phyloP scores from a whole-genome alignment of 2,888 invertebrate genomes.

The Ectropis crepuscularia region DNA sequence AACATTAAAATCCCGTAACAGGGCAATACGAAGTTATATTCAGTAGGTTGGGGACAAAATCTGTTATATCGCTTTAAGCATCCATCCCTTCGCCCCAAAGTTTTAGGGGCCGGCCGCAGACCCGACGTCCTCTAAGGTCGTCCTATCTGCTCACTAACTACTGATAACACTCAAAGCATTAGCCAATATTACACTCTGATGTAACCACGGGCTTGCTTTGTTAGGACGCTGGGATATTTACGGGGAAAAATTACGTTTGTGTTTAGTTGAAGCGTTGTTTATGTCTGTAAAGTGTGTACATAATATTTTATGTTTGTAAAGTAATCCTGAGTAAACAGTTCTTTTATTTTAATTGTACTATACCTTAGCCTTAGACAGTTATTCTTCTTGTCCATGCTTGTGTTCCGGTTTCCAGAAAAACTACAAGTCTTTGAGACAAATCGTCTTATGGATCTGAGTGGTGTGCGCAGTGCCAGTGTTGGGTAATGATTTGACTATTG shows the following conservation, averaged over 20 bases:
- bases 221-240: constrained; percentile 14
- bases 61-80: constrained; percentile 68
- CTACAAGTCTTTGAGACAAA: too few species aligned
- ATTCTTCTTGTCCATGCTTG: too few species aligned
- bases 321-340: too few species aligned
- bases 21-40: constrained; percentile 52
- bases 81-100: constrained; percentile 61
- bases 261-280: neutral
- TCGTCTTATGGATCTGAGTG: too few species aligned
- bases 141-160: constrained; percentile 37
- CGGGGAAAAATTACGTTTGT: neutral
- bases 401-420: too few species aligned
- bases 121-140: constrained; percentile 50
- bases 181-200: constrained; percentile 38
- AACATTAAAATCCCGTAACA: constrained; percentile 51
- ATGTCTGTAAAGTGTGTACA: too few species aligned
- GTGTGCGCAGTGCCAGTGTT: too few species aligned
- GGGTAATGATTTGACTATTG: too few species aligned
- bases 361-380: too few species aligned
- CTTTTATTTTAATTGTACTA: too few species aligned
- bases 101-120: constrained; percentile 58
- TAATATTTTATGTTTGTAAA: too few species aligned
- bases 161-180: constrained; percentile 56
- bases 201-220: constrained; percentile 24
- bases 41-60: constrained; percentile 55